Evolutionary conservation across 1,140 invertebrate species (phyloP).

Genomic region (Gryllus bimaculatus): DNA sequence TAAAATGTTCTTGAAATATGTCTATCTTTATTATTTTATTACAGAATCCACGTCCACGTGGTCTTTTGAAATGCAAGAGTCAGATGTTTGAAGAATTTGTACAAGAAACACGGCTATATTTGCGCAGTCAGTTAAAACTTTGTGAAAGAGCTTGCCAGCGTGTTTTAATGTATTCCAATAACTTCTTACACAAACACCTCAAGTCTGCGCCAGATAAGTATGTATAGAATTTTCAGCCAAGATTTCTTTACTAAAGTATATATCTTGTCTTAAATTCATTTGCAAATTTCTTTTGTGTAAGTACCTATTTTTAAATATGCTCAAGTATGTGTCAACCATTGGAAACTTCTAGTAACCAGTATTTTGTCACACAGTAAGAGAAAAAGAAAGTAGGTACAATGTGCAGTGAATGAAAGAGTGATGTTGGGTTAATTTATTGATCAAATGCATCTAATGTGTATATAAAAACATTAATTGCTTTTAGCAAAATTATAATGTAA

Average conservation of each 20-base stretch:
- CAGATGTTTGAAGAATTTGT: conserved; percentile 23
- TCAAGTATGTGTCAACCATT: not conserved
- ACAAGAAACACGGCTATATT: conserved; percentile 8
- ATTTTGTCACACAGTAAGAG: not conserved
- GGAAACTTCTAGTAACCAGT: not conserved
- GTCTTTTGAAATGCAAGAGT: conserved; percentile 14
- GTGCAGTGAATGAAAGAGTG: not conserved
- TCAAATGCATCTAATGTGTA: too few species aligned
- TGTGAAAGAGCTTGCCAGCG: conserved; percentile 23
- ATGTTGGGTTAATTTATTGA: too few species aligned
- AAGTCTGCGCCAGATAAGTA: conserved; percentile 20
- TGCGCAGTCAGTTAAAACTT: conserved; percentile 16
- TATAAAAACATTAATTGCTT: too few species aligned
- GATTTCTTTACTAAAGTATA: not conserved
- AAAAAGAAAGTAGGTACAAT: not conserved
- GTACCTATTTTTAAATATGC: not conserved
- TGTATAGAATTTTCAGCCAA: not conserved
- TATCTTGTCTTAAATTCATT: not conserved
- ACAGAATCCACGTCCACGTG: not conserved
- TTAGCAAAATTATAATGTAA: too few species aligned
- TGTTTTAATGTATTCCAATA: conserved; percentile 23
- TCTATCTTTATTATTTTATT: too few species aligned
- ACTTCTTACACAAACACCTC: conserved; percentile 23
- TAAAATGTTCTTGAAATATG: too few species aligned
- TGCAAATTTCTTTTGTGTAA: not conserved